Base-by-base conservation (phyloP, 2,797 vertebrate species). In the Moxostoma hubbsi region DNA sequence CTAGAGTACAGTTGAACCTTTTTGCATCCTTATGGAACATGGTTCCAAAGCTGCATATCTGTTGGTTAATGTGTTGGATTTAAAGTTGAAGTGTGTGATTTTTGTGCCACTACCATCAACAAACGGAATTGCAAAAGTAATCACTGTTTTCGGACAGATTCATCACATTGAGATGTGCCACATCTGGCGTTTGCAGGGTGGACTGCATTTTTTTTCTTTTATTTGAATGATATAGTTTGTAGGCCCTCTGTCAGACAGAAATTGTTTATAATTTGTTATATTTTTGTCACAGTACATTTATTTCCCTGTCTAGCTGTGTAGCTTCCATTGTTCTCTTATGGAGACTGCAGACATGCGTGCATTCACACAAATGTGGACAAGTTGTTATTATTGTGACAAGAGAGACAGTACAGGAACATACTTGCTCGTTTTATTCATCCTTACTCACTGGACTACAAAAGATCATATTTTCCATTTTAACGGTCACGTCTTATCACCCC, bases 381-480 rank as follows among this genome's bases (percentile, higher is more conserved):
- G 43, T 67, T 36, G 9, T 66, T 57, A 36, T 36, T 47, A 46
- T 66, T 47, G 55, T 61, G 18, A 51, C 12, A 24, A 15, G 45
- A 68, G 5, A 45, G 18, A 69, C 9, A 0, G 47, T 45, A 45
- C 54, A 51, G 7, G 50, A 15, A 51, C 55, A 16, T 46, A 59
- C 13, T 50, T 45, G 12, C 24, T 57, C 51, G 57, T 36, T 8
- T 18, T 57, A 59, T 43, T 66, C 6, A 15, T 59, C 49, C 55
- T 11, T 46, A 24, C 16, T 43, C 47, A 11, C 13, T 67, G 12
- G 7, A 59, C 7, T 54, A 24, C 16, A 71, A 71, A 76, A 75
- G 0, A 58, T 61, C 43, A 67, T 49, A 43, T 69, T 82, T 78
- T 79, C 75, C 50, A 69, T 74, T 78, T 70, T 78, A 68, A 70